phyloP scores from a whole-genome alignment of 2,888 invertebrate genomes.

The Acleris cristana region DNA sequence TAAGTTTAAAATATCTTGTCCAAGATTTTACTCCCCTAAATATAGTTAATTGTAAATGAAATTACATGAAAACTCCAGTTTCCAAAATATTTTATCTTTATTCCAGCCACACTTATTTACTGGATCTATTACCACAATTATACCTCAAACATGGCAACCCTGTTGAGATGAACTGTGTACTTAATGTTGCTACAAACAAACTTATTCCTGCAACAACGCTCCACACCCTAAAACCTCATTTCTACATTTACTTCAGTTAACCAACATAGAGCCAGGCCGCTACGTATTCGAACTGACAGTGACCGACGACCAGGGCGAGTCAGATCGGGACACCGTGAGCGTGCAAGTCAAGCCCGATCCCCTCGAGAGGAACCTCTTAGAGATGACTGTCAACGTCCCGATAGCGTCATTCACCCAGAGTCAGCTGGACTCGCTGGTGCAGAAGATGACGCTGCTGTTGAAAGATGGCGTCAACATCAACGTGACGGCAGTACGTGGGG shows the following conservation, averaged over 20 bases:
- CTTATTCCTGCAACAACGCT: neutral
- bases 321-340: slow-evolving; percentile 91
- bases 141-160: no score
- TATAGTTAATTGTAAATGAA: no score
- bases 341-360: slow-evolving; percentile 92
- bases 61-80: no score
- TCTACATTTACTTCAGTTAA: slow-evolving; percentile 77
- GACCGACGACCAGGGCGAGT: slow-evolving; percentile 94
- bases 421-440: slow-evolving; percentile 89
- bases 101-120: no score
- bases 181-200: no score
- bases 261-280: slow-evolving; percentile 93
- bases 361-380: slow-evolving; percentile 89
- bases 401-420: slow-evolving; percentile 80
- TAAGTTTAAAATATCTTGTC: no score
- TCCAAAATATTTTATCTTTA: no score
- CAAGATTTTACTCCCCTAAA: no score
- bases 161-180: no score
- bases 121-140: no score
- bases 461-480: slow-evolving; percentile 88
- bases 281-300: slow-evolving; percentile 96
- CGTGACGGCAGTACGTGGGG: slow-evolving; percentile 82
- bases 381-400: slow-evolving; percentile 91
- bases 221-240: neutral
- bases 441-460: slow-evolving; percentile 91